Base-by-base conservation (phyloP, 1,140 invertebrate species). In the Eurosta solidaginis region DNA sequence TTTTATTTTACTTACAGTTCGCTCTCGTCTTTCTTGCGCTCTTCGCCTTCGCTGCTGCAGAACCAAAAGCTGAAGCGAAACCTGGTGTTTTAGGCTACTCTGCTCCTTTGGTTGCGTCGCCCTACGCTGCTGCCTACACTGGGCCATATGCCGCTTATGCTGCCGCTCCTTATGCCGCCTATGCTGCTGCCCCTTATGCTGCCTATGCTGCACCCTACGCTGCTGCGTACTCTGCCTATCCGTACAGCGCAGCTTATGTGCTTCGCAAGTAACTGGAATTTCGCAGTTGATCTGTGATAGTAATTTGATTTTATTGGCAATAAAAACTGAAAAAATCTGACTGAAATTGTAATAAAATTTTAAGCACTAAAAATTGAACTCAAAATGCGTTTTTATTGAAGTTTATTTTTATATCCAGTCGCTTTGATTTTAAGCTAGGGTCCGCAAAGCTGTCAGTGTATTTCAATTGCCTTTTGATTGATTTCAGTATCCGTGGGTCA, bases 1-100 rank as follows among this genome's bases (percentile, higher is more conserved):
- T 59, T 44, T 25, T 75, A 49, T 76, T 27, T 68, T 17, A 17
- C n/a, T 74, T 73, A 7, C 76, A 87, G 85, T 84, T 86, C 82
- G 85, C 82, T 82, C 79, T 86, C 44, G 84, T 84, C 74, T 82
- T 87, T 76, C 79, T 84, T 79, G 85, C 85, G 29, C 33, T 86
- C 68, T 80, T 87, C 76, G 85, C 85, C 63, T 77, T 86, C 78
- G 81, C 85, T 74, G 81, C 82, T 47, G 85, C 84, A 52, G 59
- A 68, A 6, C 59, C 59, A 12, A 86, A 86, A 78, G 84, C 84
- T 74, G 85, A 86, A 79, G 84, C 84, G 3, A 86, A 86, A 79
- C 84, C 84, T 4, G 83, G 82, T 42, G 80, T 86, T 68, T 76
- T 74, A 36, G 76, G 76, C n/a, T 79, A 77, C 68, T 73, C 68